phyloP scores from a whole-genome alignment of 2,113 vertebrate genomes.

The Mesembrinibis cayennensis region DNA sequence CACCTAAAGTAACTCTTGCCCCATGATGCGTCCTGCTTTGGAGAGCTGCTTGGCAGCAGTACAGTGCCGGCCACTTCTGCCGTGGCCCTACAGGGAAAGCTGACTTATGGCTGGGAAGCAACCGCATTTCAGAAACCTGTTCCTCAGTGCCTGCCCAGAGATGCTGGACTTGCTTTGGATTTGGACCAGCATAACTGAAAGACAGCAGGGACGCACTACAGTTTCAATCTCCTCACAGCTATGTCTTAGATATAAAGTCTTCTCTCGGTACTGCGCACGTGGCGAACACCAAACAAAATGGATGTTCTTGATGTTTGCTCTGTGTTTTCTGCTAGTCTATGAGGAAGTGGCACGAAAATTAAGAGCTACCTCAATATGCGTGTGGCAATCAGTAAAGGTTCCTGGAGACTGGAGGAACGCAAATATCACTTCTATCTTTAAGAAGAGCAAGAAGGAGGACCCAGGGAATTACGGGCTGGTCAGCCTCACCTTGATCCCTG shows the following conservation, averaged over 20 bases:
- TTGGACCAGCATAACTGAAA: not conserved
- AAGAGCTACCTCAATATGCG: not conserved
- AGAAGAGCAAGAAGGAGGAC: not conserved
- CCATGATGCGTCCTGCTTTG: not conserved
- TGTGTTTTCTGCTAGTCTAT: not conserved
- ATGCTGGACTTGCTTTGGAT: not conserved
- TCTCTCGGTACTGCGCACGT: accelerated
- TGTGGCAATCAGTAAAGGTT: not conserved
- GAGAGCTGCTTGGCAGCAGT: not conserved
- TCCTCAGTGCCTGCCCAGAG: not conserved
- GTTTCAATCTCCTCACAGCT: not conserved
- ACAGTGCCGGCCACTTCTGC: not conserved
- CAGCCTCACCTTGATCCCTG: not conserved
- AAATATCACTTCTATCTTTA: not conserved
- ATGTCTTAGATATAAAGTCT: not conserved
- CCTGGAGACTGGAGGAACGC: not conserved
- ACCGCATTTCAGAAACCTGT: not conserved
- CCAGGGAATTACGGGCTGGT: not conserved
- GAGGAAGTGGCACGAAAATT: not conserved
- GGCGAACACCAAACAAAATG: not conserved
- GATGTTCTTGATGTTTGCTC: not conserved
- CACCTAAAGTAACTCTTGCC: not conserved
- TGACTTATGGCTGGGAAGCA: not conserved
- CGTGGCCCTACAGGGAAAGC: not conserved
- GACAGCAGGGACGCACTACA: not conserved